phyloP scores from a whole-genome alignment of 1,140 invertebrate genomes.

The Pachypsylla venusta region DNA sequence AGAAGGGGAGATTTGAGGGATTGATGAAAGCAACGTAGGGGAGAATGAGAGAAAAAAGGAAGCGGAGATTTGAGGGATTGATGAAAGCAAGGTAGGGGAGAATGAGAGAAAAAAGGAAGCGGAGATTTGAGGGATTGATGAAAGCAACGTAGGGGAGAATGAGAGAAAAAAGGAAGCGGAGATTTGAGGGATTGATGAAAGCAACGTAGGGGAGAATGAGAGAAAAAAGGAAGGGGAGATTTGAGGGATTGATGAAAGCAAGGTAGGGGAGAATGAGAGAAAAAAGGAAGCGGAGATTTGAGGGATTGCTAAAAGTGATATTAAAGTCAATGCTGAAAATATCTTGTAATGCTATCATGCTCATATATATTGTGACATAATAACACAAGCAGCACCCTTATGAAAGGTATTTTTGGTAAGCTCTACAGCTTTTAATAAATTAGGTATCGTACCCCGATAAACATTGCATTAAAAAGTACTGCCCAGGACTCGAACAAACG shows the following conservation, averaged over 20 bases:
- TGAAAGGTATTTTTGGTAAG: no score
- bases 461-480: no score
- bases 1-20: no score
- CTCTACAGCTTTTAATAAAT: no score
- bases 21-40: background rate
- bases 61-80: background rate
- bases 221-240: background rate
- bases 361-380: no score
- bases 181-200: background rate
- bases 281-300: background rate
- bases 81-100: background rate
- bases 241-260: background rate
- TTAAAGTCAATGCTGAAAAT: no score
- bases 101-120: background rate
- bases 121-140: background rate
- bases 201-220: background rate
- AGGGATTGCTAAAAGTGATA: no score
- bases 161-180: constrained; percentile 1
- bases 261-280: background rate
- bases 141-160: background rate
- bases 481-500: no score
- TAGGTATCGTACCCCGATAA: no score
- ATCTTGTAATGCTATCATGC: no score
- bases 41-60: background rate
- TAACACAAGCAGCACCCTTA: no score